Evolutionary conservation across 37 sponge, comb jelly and placozoan species (phyloP), one percentile per base, ranked within the genome.

Genomic region (Agelas oroides): DNA sequence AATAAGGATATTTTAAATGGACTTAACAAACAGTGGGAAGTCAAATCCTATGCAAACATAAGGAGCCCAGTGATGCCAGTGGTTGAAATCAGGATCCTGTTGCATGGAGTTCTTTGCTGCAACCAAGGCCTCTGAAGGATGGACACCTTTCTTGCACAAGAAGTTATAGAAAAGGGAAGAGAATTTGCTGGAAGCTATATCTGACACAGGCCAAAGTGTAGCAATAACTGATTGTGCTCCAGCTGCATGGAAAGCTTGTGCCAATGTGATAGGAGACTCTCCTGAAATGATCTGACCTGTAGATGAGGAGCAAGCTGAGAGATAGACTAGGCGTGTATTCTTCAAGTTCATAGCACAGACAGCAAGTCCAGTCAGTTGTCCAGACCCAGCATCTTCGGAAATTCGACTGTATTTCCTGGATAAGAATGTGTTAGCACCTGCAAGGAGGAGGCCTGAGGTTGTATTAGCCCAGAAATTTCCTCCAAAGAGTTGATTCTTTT

Each of bases 131-230:
- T 18, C 33, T 14, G 73, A 71, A 36, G 73, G 73, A 71, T 31
- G 73, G 20, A 66, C 28, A 25, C n/a, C n/a, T n/a, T n/a, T n/a
- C n/a, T n/a, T n/a, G n/a, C 17, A 37, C 21, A n/a, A 70, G 68
- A 32, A 80, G 32, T 17, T 14, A 57, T 80, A 80, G 46, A 80
- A 80, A 31, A 68, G 30, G 17, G 25, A 6, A 52, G 81, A 70
- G 19, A 80, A 53, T 52, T 80, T 80, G 8, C 37, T 23, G 17
- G 35, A 56, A 19, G 46, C 57, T 23, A 68, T 57, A 68, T 80
- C 81, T 12, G 81, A 66, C 11, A 80, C 81, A 25, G 81, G 81
- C 81, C 81, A 80, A 53, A 80, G n/a, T 27, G 81, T 80, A n/a
- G 81, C 81, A 32, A 80, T 17, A 25, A 80, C 81, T 46, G 81